These are phyloP conservation scores for Coptodon bakossiorum DNA, from an alignment of 2,113 vertebrate genomes.

Conservation along the genomic window DNA sequence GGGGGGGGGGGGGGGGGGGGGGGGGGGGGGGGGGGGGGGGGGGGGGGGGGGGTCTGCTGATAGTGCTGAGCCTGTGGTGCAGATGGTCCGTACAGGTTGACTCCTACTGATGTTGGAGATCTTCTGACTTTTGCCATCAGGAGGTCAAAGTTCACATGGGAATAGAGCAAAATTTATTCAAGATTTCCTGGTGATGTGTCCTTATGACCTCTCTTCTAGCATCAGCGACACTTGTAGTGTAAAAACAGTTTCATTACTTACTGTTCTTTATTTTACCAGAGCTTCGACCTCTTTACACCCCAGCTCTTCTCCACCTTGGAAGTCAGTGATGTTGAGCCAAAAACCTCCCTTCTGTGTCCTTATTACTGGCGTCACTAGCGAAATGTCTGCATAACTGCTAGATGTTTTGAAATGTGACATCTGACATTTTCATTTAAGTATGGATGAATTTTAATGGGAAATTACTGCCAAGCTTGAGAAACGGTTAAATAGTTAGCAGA, in stretches of 20 bases:
- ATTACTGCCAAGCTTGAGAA: neutral
- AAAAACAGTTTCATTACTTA: neutral
- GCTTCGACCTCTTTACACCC: neutral
- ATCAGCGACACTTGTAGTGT: neutral
- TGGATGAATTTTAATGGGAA: neutral
- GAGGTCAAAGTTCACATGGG: neutral
- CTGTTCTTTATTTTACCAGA: neutral
- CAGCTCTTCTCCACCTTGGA: neutral
- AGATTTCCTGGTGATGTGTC: neutral
- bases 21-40: no score
- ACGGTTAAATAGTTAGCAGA: neutral
- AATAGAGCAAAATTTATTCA: neutral
- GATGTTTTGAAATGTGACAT: neutral
- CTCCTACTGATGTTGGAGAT: neutral
- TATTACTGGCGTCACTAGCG: neutral
- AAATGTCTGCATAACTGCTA: neutral
- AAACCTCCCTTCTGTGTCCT: neutral
- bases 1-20: no score
- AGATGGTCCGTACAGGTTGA: neutral
- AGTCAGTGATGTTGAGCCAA: neutral
- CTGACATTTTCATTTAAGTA: neutral
- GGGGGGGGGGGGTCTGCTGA: no score
- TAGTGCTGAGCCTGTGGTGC: neutral
- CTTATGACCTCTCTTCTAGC: neutral
- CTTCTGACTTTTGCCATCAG: neutral